These are phyloP conservation scores for Drymodes brunneopygia DNA, from an alignment of 2,113 vertebrate species.

Conservation along the genomic window DNA sequence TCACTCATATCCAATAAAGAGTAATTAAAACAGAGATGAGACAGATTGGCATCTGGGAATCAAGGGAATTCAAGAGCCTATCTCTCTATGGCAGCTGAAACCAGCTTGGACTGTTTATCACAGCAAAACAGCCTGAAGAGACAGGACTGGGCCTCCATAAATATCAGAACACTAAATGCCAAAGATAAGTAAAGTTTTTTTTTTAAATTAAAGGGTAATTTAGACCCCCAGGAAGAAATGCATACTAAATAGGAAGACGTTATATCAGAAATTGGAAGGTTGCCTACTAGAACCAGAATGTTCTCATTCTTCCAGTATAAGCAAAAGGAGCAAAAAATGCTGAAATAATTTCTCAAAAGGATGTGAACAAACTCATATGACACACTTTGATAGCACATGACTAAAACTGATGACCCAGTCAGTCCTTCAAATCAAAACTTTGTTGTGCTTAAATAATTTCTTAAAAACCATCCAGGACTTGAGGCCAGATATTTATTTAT, in stretches of 20 bases:
- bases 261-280: neutral
- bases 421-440: neutral
- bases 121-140: neutral
- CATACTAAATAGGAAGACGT: neutral
- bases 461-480: neutral
- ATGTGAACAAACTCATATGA: neutral
- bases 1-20: neutral
- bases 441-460: neutral
- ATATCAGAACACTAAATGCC: neutral
- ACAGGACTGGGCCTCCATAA: neutral
- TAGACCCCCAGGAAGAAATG: neutral
- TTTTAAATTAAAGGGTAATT: neutral
- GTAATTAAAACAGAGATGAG: conserved; percentile 11
- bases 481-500: neutral
- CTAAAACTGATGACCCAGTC: neutral
- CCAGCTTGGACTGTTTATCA: neutral
- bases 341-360: neutral
- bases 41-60: neutral
- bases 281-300: neutral
- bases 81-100: neutral
- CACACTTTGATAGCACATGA: neutral
- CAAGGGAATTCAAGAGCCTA: neutral
- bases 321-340: neutral
- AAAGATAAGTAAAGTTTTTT: neutral
- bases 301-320: neutral